phyloP scores from a whole-genome alignment of 2,888 invertebrate species.

The Tiliacea aurago region DNA sequence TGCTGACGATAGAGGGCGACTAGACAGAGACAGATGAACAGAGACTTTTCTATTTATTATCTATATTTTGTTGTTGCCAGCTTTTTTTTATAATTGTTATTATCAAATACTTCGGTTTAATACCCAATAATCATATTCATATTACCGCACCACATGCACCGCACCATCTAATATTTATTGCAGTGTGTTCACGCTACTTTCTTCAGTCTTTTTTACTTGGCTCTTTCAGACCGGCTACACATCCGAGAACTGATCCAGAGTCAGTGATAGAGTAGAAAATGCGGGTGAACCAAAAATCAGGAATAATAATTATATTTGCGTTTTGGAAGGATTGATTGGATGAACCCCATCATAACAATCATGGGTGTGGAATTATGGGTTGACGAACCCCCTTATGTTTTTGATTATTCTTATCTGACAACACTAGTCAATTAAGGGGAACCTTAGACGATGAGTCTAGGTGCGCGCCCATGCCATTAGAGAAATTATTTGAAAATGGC shows the following conservation, averaged over 20 bases:
- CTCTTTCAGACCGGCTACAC: too few species aligned
- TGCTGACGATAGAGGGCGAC: constrained; percentile 80
- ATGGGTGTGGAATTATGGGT: not conserved
- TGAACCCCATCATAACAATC: not conserved
- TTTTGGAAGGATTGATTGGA: not conserved
- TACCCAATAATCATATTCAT: not conserved
- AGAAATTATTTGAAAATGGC: not conserved
- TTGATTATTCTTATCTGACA: not conserved
- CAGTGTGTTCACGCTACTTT: not conserved
- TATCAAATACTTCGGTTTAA: not conserved
- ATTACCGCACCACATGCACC: not conserved
- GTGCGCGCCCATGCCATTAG: not conserved
- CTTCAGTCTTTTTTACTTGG: not conserved
- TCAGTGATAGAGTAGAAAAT: too few species aligned
- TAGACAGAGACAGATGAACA: constrained; percentile 22
- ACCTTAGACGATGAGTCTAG: not conserved
- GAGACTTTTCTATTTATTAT: constrained; percentile 26
- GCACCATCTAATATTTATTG: too few species aligned
- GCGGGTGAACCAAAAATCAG: not conserved
- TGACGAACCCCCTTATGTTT: not conserved
- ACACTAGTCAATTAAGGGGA: not conserved
- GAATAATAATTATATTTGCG: not conserved
- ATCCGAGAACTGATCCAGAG: too few species aligned
- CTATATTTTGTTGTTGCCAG: constrained; percentile 18
- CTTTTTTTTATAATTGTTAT: not conserved